Base-by-base conservation (phyloP, 2,888 invertebrate species). In the Lathronympha strigana region DNA sequence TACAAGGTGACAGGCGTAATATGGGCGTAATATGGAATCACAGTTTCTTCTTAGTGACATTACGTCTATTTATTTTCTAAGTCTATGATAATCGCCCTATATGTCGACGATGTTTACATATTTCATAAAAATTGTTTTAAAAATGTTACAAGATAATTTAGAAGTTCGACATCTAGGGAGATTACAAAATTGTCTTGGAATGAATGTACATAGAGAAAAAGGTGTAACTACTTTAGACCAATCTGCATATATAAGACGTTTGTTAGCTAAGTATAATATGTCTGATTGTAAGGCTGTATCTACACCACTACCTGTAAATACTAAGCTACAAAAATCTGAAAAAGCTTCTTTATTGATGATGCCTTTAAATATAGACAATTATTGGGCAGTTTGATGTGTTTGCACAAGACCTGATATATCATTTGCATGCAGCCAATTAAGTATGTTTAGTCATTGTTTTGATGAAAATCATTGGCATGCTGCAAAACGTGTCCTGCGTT, bases 401-500 rank as follows among this genome's bases (percentile, higher is more conserved):
- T 47, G 60, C 15, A 68, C 73, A 5, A 50, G 70, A 36, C 71
- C 68, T 23, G 68, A 73, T 17, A 73, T 71, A 19, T 51, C 68
- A 1, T 69, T 51, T 68, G 38, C 68, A 38, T 25, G 66, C 21
- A 66, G 60, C 33, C 61, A 67, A 6, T 38, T 73, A 21, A 68
- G 71, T 38, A 69, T 72, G 31, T 72, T 66, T 19, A 69, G 63
- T 45, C 68, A 64, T 13, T 67, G 68, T 64, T 68, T 54, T 68
- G 45, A 53, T 66, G 19, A 66, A 28, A 55, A 4, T 38, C 73
- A 71, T 40, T 71, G 66, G 68, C 47, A 57, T 63, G 53, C 63
- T 43, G 72, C 71, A 3, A 73, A 72, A 60, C 62, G 69, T 40
- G 47, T 71, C 4, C 50, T 73, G 31, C 64, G 55, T 40, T 71